Percentiles rank a stretch among this genome's conserved stretches.
Conservation (phyloP, 2,797 vertebrate genomes). For the Vipera ursinii region DNA sequence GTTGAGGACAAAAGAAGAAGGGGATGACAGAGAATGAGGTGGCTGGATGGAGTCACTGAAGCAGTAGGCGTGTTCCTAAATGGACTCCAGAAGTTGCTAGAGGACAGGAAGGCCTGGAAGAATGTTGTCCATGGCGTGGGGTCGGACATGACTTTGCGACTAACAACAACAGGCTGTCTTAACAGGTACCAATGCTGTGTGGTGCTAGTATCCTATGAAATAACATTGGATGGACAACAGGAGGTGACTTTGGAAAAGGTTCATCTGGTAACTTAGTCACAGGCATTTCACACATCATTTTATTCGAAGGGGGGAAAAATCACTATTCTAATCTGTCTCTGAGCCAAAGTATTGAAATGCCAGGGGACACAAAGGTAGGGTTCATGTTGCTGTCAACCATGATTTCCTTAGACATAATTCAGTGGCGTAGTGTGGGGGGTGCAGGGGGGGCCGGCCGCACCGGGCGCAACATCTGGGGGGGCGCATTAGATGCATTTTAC, state of each 20-base stretch:
- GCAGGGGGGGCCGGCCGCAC: no score
- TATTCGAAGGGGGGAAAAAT: not conserved
- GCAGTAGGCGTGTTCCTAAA: no score
- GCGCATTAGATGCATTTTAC: no score
- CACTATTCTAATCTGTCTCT: not conserved
- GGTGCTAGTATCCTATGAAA: not conserved
- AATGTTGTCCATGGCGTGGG: no score
- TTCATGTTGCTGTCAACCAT: not conserved
- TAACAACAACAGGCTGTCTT: not conserved
- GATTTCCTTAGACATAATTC: not conserved
- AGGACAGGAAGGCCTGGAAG: no score
- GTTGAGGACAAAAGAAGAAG: no score
- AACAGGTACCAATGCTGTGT: not conserved
- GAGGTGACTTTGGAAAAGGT: conserved; percentile 17
- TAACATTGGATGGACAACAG: not conserved
- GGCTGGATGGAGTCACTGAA: no score
- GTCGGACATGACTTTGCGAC: no score
- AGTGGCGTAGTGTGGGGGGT: no score
- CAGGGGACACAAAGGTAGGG: not conserved
- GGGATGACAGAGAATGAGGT: no score
- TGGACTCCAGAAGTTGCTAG: no score
- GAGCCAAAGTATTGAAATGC: not conserved
- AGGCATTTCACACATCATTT: not conserved
- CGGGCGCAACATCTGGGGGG: no score
- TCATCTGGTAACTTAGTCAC: not conserved